Percentiles rank a stretch among this genome's conserved stretches.
Conservation (phyloP, 2,113 vertebrate genomes). For the Quiscalus mexicanus region DNA sequence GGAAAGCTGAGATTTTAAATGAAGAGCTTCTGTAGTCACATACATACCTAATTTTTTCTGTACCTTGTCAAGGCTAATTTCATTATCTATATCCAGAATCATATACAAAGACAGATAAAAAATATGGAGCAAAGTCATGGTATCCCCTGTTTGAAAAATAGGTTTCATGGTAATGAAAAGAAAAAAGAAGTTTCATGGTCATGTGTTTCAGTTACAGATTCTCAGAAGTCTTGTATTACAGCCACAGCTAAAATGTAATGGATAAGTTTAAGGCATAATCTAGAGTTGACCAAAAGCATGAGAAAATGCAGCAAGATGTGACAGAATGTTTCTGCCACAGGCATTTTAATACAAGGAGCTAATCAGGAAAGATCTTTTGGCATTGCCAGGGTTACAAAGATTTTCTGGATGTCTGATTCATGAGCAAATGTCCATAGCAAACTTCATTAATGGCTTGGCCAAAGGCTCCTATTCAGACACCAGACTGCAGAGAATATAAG, state of each 20-base stretch:
- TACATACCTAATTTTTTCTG: background rate
- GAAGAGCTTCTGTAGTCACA: background rate
- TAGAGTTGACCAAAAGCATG: background rate
- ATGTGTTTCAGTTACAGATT: background rate
- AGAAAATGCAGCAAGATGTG: background rate
- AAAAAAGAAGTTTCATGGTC: background rate
- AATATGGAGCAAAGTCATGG: background rate
- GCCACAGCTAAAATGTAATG: background rate
- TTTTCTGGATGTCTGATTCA: background rate
- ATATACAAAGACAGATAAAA: background rate
- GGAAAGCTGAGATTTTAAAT: background rate
- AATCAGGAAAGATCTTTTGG: background rate
- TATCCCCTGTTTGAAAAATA: background rate
- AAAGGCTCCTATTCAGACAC: background rate
- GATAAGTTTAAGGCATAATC: background rate
- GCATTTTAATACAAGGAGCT: background rate
- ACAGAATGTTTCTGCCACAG: background rate
- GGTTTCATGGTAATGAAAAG: background rate
- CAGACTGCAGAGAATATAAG: background rate
- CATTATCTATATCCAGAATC: background rate
- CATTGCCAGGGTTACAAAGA: background rate
- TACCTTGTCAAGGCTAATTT: background rate
- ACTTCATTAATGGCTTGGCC: background rate
- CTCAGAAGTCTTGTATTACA: background rate
- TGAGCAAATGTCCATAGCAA: background rate